phyloP scores from a whole-genome alignment of 2,888 invertebrate genomes.

The Drosophila kambysellisi region DNA sequence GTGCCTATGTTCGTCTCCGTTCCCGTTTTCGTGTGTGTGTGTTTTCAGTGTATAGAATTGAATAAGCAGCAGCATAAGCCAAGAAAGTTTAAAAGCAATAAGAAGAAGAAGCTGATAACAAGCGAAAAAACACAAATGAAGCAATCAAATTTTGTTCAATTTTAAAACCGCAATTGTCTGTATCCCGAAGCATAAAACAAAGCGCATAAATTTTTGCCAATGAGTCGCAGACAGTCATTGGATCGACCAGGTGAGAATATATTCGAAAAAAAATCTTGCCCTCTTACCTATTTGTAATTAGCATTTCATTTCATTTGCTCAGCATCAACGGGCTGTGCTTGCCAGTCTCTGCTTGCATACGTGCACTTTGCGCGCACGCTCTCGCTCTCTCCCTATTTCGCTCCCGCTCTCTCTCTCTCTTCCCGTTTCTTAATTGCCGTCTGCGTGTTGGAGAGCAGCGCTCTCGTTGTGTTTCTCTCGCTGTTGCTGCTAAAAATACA shows the following conservation, averaged over 20 bases:
- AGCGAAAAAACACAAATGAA: conserved; percentile 65
- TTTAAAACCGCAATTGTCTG: conserved; percentile 66
- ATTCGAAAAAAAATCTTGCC: conserved; percentile 51
- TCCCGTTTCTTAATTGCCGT: conserved; percentile 15
- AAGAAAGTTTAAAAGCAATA: conserved; percentile 66
- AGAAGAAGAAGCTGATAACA: conserved; percentile 36
- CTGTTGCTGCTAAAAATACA: conserved; percentile 70
- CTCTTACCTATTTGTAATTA: conserved; percentile 60
- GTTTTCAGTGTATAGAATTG: conserved; percentile 69
- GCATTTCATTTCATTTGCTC: conserved; percentile 59
- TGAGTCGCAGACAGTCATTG: conserved; percentile 83
- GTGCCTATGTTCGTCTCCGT: conserved; percentile 7
- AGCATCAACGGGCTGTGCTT: conserved; percentile 44
- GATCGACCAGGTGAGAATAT: conserved; percentile 79
- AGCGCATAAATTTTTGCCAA: conserved; percentile 78
- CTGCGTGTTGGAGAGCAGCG: conserved; percentile 34
- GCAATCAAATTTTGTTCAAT: conserved; percentile 65
- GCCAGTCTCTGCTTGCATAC: conserved; percentile 56
- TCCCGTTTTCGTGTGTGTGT: conserved; percentile 39
- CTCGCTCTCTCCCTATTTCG: conserved; percentile 34
- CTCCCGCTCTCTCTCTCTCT: conserved; percentile 16
- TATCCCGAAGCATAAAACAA: conserved; percentile 66
- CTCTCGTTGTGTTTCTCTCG: conserved; percentile 63
- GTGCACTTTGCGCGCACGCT: conserved; percentile 75
- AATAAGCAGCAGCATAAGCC: conserved; percentile 58